Base-by-base conservation (phyloP, 2,113 vertebrate genomes). In the Menidia beryllina region DNA sequence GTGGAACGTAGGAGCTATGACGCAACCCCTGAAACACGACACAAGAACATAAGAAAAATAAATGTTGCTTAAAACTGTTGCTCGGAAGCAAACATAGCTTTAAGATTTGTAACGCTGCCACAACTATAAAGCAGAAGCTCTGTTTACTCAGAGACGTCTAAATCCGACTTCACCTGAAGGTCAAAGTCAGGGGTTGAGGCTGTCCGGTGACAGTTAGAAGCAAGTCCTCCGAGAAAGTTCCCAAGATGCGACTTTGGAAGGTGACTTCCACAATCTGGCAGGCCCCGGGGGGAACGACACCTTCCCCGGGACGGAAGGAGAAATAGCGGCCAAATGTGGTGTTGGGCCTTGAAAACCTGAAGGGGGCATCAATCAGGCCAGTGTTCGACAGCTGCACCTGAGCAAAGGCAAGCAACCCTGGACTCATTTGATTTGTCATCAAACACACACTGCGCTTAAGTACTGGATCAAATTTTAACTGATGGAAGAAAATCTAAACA, bases 361-460 rank as follows among this genome's bases (percentile, higher is more conserved):
- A 98, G 30, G 89, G 26, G 56, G 93, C 95, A 36, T 95, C 90
- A 1, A 96, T 94, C 56, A 89, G 88, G 3, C 95, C 96, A 50
- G 79, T 93, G 92, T 98, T 98, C 4, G 75, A 84, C 2, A 98
- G 70, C 48, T 93, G 17, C 0, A 81, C 90, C 96, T 98, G 71
- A n/a, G 74, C 38, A 27, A 75, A 45, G 30, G 48, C 1, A 70
- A 49, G n/a, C n/a, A n/a, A n/a, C n/a, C n/a, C n/a, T n/a, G n/a
- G n/a, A n/a, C n/a, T n/a, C n/a, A n/a, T n/a, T n/a, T n/a, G n/a
- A n/a, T n/a, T n/a, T n/a, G n/a, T n/a, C n/a, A n/a, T n/a, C n/a
- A n/a, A n/a, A n/a, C n/a, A n/a, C n/a, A n/a, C n/a, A n/a, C n/a
- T n/a, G n/a, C n/a, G n/a, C n/a, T n/a, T n/a, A n/a, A n/a, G n/a